A percentile compares a stretch with the other conserved stretches of the same genome.
Evolutionary conservation across 2,888 invertebrate species (phyloP).

Genomic region (Deroplatys truncata): DNA sequence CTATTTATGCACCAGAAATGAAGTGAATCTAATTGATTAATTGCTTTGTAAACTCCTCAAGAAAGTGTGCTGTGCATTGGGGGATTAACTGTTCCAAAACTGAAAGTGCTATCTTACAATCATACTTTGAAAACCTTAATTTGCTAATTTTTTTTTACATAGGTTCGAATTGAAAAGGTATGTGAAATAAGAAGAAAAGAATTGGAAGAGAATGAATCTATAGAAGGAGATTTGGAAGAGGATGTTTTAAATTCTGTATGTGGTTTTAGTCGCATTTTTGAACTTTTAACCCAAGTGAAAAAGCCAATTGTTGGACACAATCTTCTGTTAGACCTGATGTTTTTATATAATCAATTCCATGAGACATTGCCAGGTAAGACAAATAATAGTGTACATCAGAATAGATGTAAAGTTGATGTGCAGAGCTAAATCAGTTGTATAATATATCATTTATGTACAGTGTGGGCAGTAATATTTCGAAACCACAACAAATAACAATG

Average conservation of each 20-base stretch:
- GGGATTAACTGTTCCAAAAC: no score
- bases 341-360: constrained; percentile 69
- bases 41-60: no score
- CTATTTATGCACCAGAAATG: background rate
- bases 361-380: constrained; percentile 58
- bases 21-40: background rate
- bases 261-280: constrained; percentile 66
- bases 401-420: background rate
- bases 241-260: constrained; percentile 50
- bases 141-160: constrained; percentile 13
- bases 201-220: background rate
- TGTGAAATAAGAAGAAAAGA: constrained; percentile 36
- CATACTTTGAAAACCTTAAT: no score
- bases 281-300: constrained; percentile 52
- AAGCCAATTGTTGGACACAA: constrained; percentile 79
- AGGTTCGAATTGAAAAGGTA: constrained; percentile 44
- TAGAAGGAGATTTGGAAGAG: constrained; percentile 44
- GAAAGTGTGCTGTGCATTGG: no score
- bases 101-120: no score
- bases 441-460: no score
- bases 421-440: no score
- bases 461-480: no score
- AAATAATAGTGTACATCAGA: background rate
- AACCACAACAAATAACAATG: no score
- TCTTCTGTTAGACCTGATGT: constrained; percentile 62